Evolutionary conservation across 2,113 vertebrate species (phyloP), one percentile per base, ranked within the genome.

Genomic region (Bubo scandiacus): DNA sequence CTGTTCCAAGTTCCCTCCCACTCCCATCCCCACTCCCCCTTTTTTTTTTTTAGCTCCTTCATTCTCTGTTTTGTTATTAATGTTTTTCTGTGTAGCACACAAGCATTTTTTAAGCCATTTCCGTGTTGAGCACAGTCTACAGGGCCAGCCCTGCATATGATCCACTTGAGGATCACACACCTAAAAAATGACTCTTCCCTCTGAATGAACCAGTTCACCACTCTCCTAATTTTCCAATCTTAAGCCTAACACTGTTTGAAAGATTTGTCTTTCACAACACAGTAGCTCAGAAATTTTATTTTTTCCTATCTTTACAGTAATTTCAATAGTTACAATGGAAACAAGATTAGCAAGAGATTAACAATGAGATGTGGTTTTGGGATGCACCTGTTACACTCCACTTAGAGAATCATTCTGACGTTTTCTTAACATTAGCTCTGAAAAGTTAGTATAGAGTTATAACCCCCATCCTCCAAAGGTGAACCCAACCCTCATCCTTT

Each of bases 21-120:
- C 42, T 43, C 42, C 42, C 42, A 43, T n/a, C 18, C 2, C 4
- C 1, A 45, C 2, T 2, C 2, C 4, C 1, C 3, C 6, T 8
- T 15, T 7, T 10, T 51, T 51, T 40, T 29, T 5, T 4, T 22
- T 3, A 15, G 3, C 38, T 3, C 3, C 10, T 0, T 29, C 4
- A 17, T 73, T 78, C 15, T 54, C 20, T 82, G 5, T 6, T 80
- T 71, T 21, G 6, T 43, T 74, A 52, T 36, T 72, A n/a, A 63
- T 9, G 0, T 27, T 77, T 58, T 13, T 26, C 20, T 74, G 18
- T 36, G 32, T 13, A 70, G 26, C 13, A 55, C 9, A 68, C 6
- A 67, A 82, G 29, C 3, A 22, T 57, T 82, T 80, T 86, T 75
- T 15, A 65, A 40, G 22, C 10, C 25, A 12, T 42, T 80, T 83